Evolutionary conservation across 2,113 vertebrate genomes (phyloP), one percentile per base, ranked within the genome.

Genomic region (Enhydra lutris): DNA sequence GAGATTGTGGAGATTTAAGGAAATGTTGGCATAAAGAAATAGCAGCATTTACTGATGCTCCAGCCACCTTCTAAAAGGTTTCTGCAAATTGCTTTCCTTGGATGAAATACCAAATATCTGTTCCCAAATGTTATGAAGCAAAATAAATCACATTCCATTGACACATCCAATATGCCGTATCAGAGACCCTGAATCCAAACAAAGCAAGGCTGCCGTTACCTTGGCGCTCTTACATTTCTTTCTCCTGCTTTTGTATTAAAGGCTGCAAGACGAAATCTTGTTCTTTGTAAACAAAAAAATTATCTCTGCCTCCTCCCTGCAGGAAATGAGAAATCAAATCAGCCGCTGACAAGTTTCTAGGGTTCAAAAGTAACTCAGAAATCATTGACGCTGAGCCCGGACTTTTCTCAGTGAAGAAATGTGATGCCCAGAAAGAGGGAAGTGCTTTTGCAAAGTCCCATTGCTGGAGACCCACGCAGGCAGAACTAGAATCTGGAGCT

Each of bases 71-170:
- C 97, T 97, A 96, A 98, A 97, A 98, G 98, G 97, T 97, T 98
- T 98, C 96, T 94, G 97, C 91, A 98, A 98, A 98, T 98, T 98
- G 97, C 98, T 97, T 98, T 98, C 94, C 97, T 98, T 98, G 97
- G 97, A 98, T 97, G 96, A 98, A 98, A 98, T 98, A 98, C 93
- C 97, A 98, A 98, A 98, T 98, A 98, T 98, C 97, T 97, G 91
- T 97, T 98, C 98, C 95, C 97, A 98, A 98, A 98, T 98, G 96
- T 98, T 98, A 98, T 94, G 94, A 98, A 98, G 98, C 95, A 98
- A 97, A 98, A 98, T 98, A 98, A 98, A 98, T 98, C 97, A 98
- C 95, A 95, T 95, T 96, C 76, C 97, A 97, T 82, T 97, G 97
- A 98, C 97, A 98, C 95, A 97, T 98, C 96, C 97, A 98, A 97